Base-by-base conservation (phyloP, 2,888 invertebrate genomes). In the Standfussiana lucernea region DNA sequence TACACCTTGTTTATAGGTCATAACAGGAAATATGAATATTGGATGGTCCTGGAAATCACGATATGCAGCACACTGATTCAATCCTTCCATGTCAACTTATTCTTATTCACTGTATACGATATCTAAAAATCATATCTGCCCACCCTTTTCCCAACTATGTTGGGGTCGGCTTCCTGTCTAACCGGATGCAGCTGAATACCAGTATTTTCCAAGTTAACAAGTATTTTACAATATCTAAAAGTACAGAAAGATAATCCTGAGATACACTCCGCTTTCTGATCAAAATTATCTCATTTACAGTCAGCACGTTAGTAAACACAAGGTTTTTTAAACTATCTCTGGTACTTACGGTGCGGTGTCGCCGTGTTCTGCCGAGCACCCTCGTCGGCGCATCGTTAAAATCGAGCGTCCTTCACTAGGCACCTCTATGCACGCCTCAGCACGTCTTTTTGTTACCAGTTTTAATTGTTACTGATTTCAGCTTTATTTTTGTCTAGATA, bases 301-400 rank as follows among this genome's bases (percentile, higher is more conserved):
- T 4, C 5, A 50, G 15, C 32, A 35, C 45, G 32, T 40, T 45
- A 53, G 47, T 67, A 69, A 83, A 67, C 50, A 74, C 11, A 35
- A n/a, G 18, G 21, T 67, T 70, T 81, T 78, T 66, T 40, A 73
- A 79, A 85, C 79, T 85, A 82, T 72, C 65, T 76, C 66, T 32
- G 5, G 18, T 56, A 40, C 35, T 40, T 40, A 53, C 42, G 64
- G 53, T 64, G 77, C 74, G 72, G 75, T 78, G 86, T 77, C 71
- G 59, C 65, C 40, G 40, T 53, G 72, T 45, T 35, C 28, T 18
- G 53, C 47, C 24, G 68, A 88, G 86, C 42, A 79, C 74, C 32
- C 89, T 84, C 82, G 76, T 79, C 83, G 77, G 84, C 83, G 88
- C 88, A 82, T 87, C 91, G 91, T 91, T 92, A 92, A 91, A 90